Evolutionary conservation across 2,888 invertebrate genomes (phyloP).

Genomic region (Tupiocoris notatus): DNA sequence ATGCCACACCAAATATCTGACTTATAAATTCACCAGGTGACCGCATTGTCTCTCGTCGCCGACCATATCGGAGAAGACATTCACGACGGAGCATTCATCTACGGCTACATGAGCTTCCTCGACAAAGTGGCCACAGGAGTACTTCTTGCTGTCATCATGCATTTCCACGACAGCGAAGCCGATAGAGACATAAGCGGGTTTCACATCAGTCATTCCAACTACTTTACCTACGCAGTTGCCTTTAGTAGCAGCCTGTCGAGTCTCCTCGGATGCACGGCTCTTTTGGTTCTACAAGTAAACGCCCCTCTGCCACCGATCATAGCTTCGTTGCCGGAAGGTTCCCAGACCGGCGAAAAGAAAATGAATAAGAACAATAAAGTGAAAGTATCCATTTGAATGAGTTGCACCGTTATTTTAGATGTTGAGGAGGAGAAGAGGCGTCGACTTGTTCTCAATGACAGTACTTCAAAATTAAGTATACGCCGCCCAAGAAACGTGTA

Average conservation of each 20-base stretch:
- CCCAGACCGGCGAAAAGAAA: no score
- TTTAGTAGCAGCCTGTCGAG: neutral
- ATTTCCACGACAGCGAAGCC: neutral
- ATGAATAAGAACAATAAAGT: no score
- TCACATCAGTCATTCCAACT: neutral
- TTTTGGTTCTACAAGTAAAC: neutral
- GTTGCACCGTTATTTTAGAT: no score
- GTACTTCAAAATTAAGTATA: no score
- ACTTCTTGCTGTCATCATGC: neutral
- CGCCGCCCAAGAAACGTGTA: no score
- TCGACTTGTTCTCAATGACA: no score
- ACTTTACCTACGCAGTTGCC: neutral
- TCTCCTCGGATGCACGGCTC: neutral
- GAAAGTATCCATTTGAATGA: no score
- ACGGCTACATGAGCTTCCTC: conserved; percentile 41
- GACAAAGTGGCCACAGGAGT: conserved; percentile 38
- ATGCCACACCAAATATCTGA: no score
- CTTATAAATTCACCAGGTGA: neutral
- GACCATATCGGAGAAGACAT: conserved; percentile 34
- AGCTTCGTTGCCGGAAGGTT: neutral
- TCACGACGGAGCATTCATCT: conserved; percentile 37
- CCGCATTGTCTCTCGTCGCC: conserved; percentile 30
- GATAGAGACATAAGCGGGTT: neutral
- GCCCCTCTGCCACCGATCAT: neutral
- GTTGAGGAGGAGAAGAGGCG: no score